phyloP scores from a whole-genome alignment of 2,888 invertebrate genomes.

The Synergus itoensis region DNA sequence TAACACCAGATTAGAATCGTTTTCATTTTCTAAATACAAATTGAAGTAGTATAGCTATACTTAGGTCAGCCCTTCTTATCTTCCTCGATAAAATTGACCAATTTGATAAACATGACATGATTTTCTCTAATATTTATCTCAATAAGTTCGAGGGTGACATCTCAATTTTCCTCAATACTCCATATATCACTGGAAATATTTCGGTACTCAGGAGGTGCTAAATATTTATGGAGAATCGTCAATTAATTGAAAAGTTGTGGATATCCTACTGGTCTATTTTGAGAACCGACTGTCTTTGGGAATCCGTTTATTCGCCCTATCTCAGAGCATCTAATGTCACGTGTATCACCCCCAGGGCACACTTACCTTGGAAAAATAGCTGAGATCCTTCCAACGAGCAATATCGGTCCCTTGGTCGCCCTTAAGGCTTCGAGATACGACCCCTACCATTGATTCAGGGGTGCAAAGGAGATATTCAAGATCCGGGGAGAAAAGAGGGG shows the following conservation, averaged over 20 bases:
- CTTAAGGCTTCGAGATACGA: slow-evolving; percentile 31
- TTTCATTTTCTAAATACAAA: background rate
- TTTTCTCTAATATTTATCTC: background rate
- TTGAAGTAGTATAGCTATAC: background rate
- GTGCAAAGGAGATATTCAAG: slow-evolving; percentile 10
- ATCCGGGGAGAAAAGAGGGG: background rate
- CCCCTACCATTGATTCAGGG: slow-evolving; percentile 29
- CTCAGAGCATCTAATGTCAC: slow-evolving; percentile 28
- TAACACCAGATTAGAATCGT: background rate
- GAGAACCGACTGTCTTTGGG: background rate
- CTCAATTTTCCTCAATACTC: background rate
- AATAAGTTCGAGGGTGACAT: background rate
- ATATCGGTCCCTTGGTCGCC: slow-evolving; percentile 32
- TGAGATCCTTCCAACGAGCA: slow-evolving; percentile 22
- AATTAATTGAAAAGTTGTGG: slow-evolving; percentile 6
- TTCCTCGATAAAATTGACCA: background rate
- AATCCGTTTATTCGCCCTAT: slow-evolving; percentile 20
- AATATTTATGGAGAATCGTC: background rate
- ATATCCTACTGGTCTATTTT: background rate
- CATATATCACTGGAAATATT: background rate
- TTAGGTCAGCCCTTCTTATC: background rate
- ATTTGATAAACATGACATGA: background rate
- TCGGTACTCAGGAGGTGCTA: background rate
- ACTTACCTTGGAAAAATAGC: slow-evolving; percentile 28
- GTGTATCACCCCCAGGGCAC: slow-evolving; percentile 28